Evolutionary conservation across 2,888 invertebrate species (phyloP).

Genomic region (Cephus spinipes): DNA sequence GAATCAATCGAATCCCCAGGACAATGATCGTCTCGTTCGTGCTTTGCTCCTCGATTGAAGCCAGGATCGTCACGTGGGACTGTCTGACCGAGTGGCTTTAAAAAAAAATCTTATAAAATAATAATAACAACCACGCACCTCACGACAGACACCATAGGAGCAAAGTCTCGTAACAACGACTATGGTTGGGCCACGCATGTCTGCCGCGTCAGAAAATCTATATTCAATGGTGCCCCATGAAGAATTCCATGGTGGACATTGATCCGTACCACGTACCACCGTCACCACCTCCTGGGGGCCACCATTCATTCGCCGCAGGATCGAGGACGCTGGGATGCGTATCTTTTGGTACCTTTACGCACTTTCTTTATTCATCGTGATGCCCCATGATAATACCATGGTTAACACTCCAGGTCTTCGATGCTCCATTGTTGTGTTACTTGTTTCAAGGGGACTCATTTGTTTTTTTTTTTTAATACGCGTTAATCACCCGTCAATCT

Average conservation of each 20-base stretch:
- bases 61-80: neutral
- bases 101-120: neutral
- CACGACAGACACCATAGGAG: neutral
- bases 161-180: constrained; percentile 33
- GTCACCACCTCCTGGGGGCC: neutral
- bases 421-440: neutral
- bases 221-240: constrained; percentile 30
- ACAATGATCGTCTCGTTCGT: neutral
- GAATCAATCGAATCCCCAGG: neutral
- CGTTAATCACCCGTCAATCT: neutral
- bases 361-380: neutral
- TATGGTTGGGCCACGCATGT: constrained; percentile 42
- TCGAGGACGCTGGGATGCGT: neutral
- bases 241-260: constrained; percentile 40
- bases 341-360: neutral
- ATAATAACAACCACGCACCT: neutral
- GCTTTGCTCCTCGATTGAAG: neutral
- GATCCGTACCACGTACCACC: constrained; percentile 28
- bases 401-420: neutral
- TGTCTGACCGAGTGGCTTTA: neutral
- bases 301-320: constrained; percentile 11
- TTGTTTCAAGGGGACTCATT: neutral
- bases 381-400: neutral
- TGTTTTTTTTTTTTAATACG: neutral
- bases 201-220: constrained; percentile 29